These are phyloP conservation scores for Ahaetulla prasina DNA, from an alignment of 2,113 vertebrate species.

Conservation along the genomic window DNA sequence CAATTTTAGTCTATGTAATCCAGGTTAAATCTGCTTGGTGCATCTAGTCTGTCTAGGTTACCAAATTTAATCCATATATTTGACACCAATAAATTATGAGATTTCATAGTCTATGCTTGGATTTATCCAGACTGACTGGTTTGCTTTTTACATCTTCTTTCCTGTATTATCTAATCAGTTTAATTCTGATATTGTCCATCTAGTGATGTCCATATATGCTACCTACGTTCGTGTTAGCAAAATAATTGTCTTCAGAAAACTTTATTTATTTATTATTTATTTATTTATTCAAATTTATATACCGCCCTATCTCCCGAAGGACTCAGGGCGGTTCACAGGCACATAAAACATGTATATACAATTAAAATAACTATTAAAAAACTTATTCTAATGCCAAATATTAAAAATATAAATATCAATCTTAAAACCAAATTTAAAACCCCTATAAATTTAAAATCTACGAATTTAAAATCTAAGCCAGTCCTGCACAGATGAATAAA, in stretches of 20 bases:
- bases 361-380: no score
- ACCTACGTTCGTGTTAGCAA: neutral
- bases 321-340: no score
- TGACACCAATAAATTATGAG: neutral
- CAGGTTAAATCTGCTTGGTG: neutral
- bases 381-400: no score
- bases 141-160: neutral
- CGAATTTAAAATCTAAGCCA: no score
- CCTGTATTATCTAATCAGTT: neutral
- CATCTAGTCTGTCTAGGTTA: neutral
- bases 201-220: neutral
- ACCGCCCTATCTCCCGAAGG: no score
- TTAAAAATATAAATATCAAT: no score
- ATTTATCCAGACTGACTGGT: neutral
- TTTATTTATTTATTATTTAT: neutral
- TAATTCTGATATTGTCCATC: neutral
- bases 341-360: no score
- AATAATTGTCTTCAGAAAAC: neutral
- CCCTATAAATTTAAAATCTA: no score
- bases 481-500: no score
- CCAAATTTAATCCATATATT: neutral
- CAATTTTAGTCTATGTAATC: neutral
- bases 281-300: no score
- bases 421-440: no score
- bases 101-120: neutral